Conservation (phyloP, 2,888 invertebrate species). For the Drosophila vallismaia region DNA sequence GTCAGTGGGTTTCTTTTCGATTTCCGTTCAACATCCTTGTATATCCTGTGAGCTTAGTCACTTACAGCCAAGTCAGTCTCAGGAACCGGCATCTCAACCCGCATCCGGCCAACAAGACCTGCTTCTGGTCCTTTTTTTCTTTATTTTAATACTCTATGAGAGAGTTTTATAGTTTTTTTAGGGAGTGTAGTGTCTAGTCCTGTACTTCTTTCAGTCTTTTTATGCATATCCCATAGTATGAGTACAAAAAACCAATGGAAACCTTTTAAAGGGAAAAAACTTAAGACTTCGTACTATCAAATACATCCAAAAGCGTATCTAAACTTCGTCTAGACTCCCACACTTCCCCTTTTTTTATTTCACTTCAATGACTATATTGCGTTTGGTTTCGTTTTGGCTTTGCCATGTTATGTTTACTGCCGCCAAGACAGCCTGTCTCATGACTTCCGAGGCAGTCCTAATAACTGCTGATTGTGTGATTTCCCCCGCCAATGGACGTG, state of each 20-base stretch:
- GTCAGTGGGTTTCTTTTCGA: constrained; percentile 58
- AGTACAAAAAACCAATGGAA: no score
- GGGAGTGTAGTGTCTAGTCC: no score
- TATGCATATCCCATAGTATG: no score
- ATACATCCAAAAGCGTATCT: background rate
- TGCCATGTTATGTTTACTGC: constrained; percentile 58
- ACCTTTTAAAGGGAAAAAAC: no score
- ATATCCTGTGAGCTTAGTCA: constrained; percentile 68
- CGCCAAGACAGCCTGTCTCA: constrained; percentile 48
- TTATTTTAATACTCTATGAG: background rate
- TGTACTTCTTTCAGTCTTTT: no score
- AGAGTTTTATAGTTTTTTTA: no score
- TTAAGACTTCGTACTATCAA: no score
- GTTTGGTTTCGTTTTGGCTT: constrained; percentile 18
- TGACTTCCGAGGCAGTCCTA: constrained; percentile 72
- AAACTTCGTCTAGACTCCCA: background rate
- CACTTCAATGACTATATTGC: constrained; percentile 51
- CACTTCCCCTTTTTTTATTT: background rate
- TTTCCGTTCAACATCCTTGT: constrained; percentile 60
- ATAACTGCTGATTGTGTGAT: constrained; percentile 79
- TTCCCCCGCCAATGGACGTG: constrained; percentile 51
- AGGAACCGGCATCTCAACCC: constrained; percentile 32
- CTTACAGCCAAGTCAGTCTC: constrained; percentile 48
- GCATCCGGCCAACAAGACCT: constrained; percentile 9
- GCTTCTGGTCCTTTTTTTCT: constrained; percentile 1